A percentile compares a stretch with the other conserved stretches of the same genome.
Conservation (phyloP, 1,140 invertebrate species). For the Scaptomyza pallida region DNA sequence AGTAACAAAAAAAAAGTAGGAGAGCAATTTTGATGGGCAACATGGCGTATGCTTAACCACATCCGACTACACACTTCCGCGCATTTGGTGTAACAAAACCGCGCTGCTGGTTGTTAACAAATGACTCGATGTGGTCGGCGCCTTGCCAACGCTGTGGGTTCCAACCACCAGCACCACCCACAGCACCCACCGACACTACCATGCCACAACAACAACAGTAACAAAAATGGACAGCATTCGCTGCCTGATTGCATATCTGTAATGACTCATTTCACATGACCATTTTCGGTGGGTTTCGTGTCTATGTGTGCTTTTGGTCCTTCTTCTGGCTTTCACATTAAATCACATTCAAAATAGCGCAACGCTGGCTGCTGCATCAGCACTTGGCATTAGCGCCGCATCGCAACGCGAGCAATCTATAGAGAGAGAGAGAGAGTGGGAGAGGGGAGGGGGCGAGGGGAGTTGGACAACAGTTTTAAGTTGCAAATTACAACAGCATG, state of each 20-base stretch:
- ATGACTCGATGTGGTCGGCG: conserved; percentile 72
- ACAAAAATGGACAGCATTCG: conserved; percentile 14
- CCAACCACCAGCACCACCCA: not conserved
- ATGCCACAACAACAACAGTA: not conserved
- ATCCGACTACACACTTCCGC: conserved; percentile 81
- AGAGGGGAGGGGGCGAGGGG: too few relatives aligned
- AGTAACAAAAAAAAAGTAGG: conserved; percentile 9
- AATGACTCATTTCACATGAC: conserved; percentile 79
- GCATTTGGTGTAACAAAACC: conserved; percentile 80
- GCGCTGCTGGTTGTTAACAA: conserved; percentile 77
- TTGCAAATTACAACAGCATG: conserved; percentile 62
- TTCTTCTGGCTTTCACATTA: conserved; percentile 43
- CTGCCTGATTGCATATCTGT: conserved; percentile 61
- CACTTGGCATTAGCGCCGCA: conserved; percentile 46
- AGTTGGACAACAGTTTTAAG: conserved; percentile 62
- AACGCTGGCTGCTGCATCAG: conserved; percentile 46
- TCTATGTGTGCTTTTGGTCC: not conserved
- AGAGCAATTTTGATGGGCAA: conserved; percentile 71
- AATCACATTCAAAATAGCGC: conserved; percentile 56
- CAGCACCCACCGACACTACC: too few relatives aligned
- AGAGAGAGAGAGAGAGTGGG: too few relatives aligned
- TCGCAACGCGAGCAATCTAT: not conserved
- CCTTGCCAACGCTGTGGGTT: conserved; percentile 40
- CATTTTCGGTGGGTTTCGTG: conserved; percentile 41
- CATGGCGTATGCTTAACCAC: conserved; percentile 82